Conservation (phyloP, 2,797 vertebrate genomes). For the Leptodactylus fallax region DNA sequence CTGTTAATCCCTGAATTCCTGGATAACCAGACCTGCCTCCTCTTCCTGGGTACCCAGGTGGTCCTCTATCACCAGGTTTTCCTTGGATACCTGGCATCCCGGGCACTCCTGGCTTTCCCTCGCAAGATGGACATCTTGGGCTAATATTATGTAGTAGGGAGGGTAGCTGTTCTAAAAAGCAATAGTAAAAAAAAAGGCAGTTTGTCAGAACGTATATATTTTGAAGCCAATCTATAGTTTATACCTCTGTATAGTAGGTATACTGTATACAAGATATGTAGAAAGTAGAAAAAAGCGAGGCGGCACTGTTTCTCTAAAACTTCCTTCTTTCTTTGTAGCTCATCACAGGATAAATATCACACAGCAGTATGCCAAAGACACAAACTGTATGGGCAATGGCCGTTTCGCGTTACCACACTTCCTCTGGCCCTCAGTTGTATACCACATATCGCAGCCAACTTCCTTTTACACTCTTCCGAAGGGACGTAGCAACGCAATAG, state of each 20-base stretch:
- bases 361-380: too few relatives aligned
- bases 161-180: conserved; percentile 76
- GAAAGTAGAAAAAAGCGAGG: too few relatives aligned
- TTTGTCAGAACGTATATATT: not conserved
- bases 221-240: not conserved
- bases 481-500: too few relatives aligned
- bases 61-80: conserved; percentile 76
- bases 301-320: too few relatives aligned
- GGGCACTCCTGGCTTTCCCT: conserved; percentile 74
- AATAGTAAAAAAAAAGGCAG: too few relatives aligned
- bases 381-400: too few relatives aligned
- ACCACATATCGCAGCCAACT: too few relatives aligned
- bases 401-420: too few relatives aligned
- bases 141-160: conserved; percentile 75
- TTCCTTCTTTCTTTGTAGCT: too few relatives aligned
- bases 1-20: conserved; percentile 77
- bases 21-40: conserved; percentile 76
- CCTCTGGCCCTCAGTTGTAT: too few relatives aligned
- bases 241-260: not conserved
- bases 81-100: conserved; percentile 77
- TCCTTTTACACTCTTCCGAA: too few relatives aligned
- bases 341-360: too few relatives aligned
- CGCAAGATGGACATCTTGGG: conserved; percentile 75
- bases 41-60: conserved; percentile 77
- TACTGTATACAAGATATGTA: not conserved